Percentiles rank a stretch among this genome's conserved stretches.
Conservation (phyloP, 2,888 invertebrate genomes). For the Hybos culiciformis region DNA sequence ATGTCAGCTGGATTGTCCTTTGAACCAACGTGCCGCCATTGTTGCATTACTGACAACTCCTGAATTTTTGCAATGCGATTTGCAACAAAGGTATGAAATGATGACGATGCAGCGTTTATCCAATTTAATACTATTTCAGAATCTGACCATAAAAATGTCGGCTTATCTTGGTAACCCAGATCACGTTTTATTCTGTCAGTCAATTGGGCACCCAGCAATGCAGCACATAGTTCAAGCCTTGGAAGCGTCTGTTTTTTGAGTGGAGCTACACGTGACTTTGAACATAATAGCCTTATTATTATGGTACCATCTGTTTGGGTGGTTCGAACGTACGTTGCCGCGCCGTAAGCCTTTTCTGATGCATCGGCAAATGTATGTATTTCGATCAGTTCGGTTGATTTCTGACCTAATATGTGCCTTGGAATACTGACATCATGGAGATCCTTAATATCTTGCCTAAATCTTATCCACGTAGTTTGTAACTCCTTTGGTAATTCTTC, state of each 20-base stretch:
- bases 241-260: slow-evolving; percentile 3
- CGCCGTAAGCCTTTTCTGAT: slow-evolving; percentile 4
- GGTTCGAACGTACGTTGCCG: slow-evolving; percentile 3
- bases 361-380: slow-evolving; percentile 5
- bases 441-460: background rate
- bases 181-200: too few relatives aligned
- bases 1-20: slow-evolving; percentile 10
- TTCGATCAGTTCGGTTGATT: background rate
- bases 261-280: slow-evolving; percentile 11
- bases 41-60: background rate
- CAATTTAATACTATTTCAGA: too few relatives aligned
- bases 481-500: background rate
- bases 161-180: too few relatives aligned
- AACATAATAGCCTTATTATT: slow-evolving; percentile 1
- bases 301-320: background rate
- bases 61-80: slow-evolving; percentile 8
- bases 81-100: too few relatives aligned
- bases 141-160: too few relatives aligned
- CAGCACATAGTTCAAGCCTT: slow-evolving; percentile 9
- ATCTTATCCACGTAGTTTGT: background rate
- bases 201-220: slow-evolving; percentile 5
- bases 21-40: slow-evolving; percentile 7
- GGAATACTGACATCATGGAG: background rate
- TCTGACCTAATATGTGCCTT: background rate
- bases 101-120: too few relatives aligned